Conservation (phyloP, 2,797 vertebrate species). For the Syndactyla subalaris region DNA sequence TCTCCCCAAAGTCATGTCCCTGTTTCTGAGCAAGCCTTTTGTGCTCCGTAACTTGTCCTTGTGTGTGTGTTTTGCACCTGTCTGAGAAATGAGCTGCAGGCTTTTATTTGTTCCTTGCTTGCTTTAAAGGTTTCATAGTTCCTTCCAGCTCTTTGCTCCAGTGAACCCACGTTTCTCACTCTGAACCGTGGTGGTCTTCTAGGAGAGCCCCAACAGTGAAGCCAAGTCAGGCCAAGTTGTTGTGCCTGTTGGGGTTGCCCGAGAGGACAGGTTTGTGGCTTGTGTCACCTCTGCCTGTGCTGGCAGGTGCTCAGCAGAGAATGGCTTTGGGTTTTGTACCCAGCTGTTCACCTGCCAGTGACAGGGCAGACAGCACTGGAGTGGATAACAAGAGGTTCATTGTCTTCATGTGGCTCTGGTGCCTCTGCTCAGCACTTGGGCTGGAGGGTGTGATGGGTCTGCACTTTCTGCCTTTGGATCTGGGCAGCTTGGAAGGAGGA, state of each 20-base stretch:
- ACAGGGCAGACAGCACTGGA: fast-evolving
- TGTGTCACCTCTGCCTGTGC: not conserved
- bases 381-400: fast-evolving
- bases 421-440: not conserved
- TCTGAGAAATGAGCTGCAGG: not conserved
- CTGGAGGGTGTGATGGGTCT: not conserved
- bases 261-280: not conserved
- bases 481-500: not conserved
- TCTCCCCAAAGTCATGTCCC: not conserved
- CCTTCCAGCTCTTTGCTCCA: not conserved
- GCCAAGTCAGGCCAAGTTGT: not conserved
- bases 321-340: not conserved
- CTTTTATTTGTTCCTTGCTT: not conserved
- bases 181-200: not conserved
- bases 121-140: not conserved
- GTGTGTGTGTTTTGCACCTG: not conserved
- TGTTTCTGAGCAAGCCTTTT: not conserved
- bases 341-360: not conserved
- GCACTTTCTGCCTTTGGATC: not conserved
- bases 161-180: not conserved
- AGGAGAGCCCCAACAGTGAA: not conserved
- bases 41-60: not conserved
- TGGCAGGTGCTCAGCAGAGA: not conserved
- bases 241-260: not conserved
- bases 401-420: fast-evolving